phyloP scores from a whole-genome alignment of 1,140 invertebrate species.

The Coptotermes formosanus region DNA sequence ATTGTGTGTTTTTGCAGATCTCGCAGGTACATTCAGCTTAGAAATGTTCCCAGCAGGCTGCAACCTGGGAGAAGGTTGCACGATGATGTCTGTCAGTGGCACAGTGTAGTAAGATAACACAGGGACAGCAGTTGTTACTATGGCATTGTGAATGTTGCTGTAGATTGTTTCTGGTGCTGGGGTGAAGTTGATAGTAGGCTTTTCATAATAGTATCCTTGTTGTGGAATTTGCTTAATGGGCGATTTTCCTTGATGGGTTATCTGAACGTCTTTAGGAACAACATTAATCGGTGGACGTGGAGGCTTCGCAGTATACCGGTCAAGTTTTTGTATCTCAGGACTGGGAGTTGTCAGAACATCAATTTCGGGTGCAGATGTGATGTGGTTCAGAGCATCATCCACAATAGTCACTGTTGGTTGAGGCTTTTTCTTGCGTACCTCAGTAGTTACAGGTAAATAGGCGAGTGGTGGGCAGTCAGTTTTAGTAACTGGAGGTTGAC shows the following conservation, averaged over 20 bases:
- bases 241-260: constrained; percentile 19
- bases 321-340: constrained; percentile 34
- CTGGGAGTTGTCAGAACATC: constrained; percentile 31
- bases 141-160: background rate
- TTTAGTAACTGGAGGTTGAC: background rate
- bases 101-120: constrained; percentile 38
- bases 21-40: too few relatives aligned
- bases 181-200: background rate
- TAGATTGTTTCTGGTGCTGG: background rate
- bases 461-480: background rate
- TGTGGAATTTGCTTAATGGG: background rate
- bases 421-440: constrained; percentile 28
- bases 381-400: constrained; percentile 34
- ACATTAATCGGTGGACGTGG: constrained; percentile 46
- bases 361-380: constrained; percentile 24
- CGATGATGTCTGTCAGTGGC: constrained; percentile 35
- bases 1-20: background rate
- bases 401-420: constrained; percentile 36
- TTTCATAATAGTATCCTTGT: constrained; percentile 11
- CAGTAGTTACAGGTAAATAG: background rate
- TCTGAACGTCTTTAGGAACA: background rate
- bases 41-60: background rate
- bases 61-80: background rate
- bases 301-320: constrained; percentile 42
- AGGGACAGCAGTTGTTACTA: constrained; percentile 35